Percentiles rank a stretch among this genome's conserved stretches.
phyloP scores from a whole-genome alignment of 2,888 invertebrate genomes.

The Opisthograptis luteolata region DNA sequence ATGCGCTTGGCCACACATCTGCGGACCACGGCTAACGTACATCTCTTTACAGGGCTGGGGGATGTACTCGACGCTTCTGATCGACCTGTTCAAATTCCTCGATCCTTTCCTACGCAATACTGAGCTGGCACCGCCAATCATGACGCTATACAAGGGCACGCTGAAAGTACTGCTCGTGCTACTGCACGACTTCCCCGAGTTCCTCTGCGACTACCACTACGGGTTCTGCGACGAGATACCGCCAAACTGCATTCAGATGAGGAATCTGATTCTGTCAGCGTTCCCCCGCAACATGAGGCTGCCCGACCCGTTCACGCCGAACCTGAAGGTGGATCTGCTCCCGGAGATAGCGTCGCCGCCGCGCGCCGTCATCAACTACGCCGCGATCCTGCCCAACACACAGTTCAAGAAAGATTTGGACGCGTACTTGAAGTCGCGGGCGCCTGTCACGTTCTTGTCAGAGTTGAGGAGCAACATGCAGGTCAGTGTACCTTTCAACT shows the following conservation, averaged over 20 bases:
- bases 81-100: slow-evolving; percentile 98
- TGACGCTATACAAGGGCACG: slow-evolving; percentile 97
- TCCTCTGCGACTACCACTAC: slow-evolving; percentile 99
- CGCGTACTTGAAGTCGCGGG: slow-evolving; percentile 96
- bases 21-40: not conserved
- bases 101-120: slow-evolving; percentile 99
- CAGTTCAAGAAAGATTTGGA: slow-evolving; percentile 98
- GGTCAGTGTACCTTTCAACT: slow-evolving; percentile 62
- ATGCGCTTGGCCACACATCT: not conserved
- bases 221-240: slow-evolving; percentile 99
- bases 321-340: slow-evolving; percentile 96
- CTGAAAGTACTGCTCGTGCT: slow-evolving; percentile 96
- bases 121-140: slow-evolving; percentile 96
- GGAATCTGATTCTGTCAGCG: slow-evolving; percentile 98
- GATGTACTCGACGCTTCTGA: slow-evolving; percentile 97
- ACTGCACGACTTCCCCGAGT: slow-evolving; percentile 99
- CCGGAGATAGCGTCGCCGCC: slow-evolving; percentile 95
- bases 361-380: slow-evolving; percentile 94
- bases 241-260: slow-evolving; percentile 99
- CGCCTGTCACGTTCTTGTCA: slow-evolving; percentile 97
- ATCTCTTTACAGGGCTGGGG: slow-evolving; percentile 90
- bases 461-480: slow-evolving; percentile 96
- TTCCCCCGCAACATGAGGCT: slow-evolving; percentile 99
- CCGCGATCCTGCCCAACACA: slow-evolving; percentile 92
- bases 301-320: slow-evolving; percentile 99